phyloP scores from a whole-genome alignment of 2,888 invertebrate species.

The Ormyrus rosae region DNA sequence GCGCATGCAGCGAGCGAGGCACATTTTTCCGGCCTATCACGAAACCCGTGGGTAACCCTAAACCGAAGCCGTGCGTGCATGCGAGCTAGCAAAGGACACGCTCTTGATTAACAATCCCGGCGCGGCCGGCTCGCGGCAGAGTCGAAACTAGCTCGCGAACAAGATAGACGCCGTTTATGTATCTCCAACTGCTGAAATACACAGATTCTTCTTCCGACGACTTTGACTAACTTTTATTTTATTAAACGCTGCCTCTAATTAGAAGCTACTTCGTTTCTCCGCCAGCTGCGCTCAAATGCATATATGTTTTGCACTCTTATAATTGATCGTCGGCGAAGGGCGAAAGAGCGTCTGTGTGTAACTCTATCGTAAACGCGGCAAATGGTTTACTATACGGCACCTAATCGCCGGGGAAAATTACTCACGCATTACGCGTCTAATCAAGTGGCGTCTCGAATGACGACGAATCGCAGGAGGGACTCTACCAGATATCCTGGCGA shows the following conservation, averaged over 20 bases:
- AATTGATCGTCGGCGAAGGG: neutral
- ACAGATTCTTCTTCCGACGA: neutral
- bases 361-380: neutral
- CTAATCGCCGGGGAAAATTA: slow-evolving; percentile 25
- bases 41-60: slow-evolving; percentile 19
- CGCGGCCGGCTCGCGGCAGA: neutral
- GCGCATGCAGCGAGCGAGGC: neutral
- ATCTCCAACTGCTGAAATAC: neutral
- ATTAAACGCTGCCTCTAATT: no score
- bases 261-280: no score
- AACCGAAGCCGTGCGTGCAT: neutral
- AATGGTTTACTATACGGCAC: no score
- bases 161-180: neutral
- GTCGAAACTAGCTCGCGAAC: neutral
- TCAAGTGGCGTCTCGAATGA: slow-evolving; percentile 31
- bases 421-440: slow-evolving; percentile 12
- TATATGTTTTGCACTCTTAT: no score
- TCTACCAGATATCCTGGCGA: neutral
- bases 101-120: slow-evolving; percentile 15
- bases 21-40: slow-evolving; percentile 10
- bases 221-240: no score
- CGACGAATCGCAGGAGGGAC: neutral
- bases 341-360: slow-evolving; percentile 5
- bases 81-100: neutral
- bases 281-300: no score